Conservation (phyloP, 2,113 vertebrate species). For the Todiramphus chloris region DNA sequence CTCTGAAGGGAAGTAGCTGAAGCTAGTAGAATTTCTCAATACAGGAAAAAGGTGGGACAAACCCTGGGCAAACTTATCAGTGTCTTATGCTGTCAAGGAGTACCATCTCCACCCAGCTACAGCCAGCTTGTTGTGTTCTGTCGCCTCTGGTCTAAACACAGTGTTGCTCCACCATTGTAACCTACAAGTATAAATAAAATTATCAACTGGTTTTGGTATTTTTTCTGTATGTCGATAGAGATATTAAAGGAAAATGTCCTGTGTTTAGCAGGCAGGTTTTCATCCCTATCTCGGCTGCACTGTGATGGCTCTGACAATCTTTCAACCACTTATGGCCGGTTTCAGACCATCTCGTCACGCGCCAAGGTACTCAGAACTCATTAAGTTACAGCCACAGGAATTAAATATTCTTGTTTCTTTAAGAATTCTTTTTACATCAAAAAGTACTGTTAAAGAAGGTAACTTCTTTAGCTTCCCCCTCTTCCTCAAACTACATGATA, state of each 20-base stretch:
- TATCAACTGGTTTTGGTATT: not conserved
- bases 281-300: conserved; percentile 85
- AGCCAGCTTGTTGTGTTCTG: not conserved
- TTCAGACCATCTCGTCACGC: conserved; percentile 80
- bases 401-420: not conserved
- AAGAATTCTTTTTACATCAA: not conserved
- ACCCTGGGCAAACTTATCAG: not conserved
- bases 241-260: not conserved
- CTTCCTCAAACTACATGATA: not conserved
- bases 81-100: not conserved
- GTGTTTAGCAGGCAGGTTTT: conserved; percentile 81
- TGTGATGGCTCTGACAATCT: conserved; percentile 76
- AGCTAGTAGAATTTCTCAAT: not conserved
- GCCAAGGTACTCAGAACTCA: conserved; percentile 71
- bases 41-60: not conserved
- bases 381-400: not conserved
- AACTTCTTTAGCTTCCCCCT: not conserved
- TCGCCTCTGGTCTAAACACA: not conserved
- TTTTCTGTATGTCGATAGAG: not conserved
- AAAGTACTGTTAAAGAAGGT: not conserved
- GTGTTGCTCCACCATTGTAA: not conserved
- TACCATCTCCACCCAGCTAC: not conserved
- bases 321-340: conserved; percentile 82
- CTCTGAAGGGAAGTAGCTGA: not conserved
- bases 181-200: not conserved